phyloP scores from a whole-genome alignment of 2,888 invertebrate genomes.

The Stenolophus ochropezus region DNA sequence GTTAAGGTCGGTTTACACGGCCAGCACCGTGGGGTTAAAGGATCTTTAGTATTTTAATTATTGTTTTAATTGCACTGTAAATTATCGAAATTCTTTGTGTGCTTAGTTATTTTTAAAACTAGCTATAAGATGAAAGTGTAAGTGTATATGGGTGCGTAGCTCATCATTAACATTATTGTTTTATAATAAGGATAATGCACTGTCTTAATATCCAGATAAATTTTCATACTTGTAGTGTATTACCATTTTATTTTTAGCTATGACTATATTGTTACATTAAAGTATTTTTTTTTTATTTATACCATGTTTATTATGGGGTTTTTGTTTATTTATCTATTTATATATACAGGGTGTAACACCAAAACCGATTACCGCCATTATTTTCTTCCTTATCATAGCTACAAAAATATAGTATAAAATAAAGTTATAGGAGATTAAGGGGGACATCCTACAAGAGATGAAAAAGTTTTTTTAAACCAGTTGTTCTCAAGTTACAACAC shows the following conservation, averaged over 20 bases:
- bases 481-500: no score
- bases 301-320: no score
- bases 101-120: constrained; percentile 46
- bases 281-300: no score
- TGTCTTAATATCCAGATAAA: background rate
- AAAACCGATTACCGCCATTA: no score
- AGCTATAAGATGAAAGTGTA: background rate
- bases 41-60: constrained; percentile 60
- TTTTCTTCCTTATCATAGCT: no score
- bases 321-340: no score
- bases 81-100: constrained; percentile 59
- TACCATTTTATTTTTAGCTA: background rate
- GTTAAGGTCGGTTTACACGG: background rate
- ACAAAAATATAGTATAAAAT: no score
- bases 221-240: background rate
- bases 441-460: no score
- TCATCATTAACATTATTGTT: constrained; percentile 1
- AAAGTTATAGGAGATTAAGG: no score
- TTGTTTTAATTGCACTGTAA: constrained; percentile 59
- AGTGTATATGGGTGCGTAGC: background rate
- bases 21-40: constrained; percentile 42
- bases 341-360: no score
- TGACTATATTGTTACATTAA: no score
- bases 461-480: no score
- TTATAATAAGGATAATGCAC: background rate